phyloP scores from a whole-genome alignment of 2,797 vertebrate genomes.

The Cynopterus sphinx region DNA sequence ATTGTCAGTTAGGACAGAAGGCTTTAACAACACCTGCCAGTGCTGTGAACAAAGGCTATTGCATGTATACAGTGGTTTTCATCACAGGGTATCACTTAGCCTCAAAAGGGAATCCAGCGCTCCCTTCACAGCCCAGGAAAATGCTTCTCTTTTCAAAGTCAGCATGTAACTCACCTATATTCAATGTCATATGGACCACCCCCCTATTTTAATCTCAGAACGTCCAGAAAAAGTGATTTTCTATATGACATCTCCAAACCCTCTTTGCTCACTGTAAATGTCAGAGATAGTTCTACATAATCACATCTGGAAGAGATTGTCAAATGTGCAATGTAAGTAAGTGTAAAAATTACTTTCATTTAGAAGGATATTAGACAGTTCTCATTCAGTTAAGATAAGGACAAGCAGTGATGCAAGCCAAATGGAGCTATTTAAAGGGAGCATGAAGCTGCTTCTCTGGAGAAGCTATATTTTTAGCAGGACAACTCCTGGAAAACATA shows the following conservation, averaged over 20 bases:
- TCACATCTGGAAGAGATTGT: slow-evolving; percentile 50
- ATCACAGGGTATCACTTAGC: slow-evolving; percentile 22
- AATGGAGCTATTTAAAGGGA: slow-evolving; percentile 62
- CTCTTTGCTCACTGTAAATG: slow-evolving; percentile 7
- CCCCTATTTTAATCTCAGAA: slow-evolving; percentile 46
- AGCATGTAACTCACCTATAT: slow-evolving; percentile 55
- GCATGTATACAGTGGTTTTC: slow-evolving; percentile 59
- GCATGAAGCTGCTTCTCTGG: neutral
- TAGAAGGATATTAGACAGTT: slow-evolving; percentile 57
- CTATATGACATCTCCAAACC: neutral
- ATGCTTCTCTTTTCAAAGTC: slow-evolving; percentile 61
- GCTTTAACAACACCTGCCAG: slow-evolving; percentile 32
- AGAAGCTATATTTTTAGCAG: slow-evolving; percentile 75
- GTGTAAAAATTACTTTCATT: slow-evolving; percentile 67
- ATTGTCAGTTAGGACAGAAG: slow-evolving; percentile 50
- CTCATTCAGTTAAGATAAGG: slow-evolving; percentile 51
- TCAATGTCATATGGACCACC: slow-evolving; percentile 45
- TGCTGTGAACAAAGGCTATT: slow-evolving; percentile 59
- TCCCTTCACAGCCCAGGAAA: slow-evolving; percentile 16
- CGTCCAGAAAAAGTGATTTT: slow-evolving; percentile 57
- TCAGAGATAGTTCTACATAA: neutral
- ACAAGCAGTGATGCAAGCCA: slow-evolving; percentile 51
- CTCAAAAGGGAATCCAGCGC: slow-evolving; percentile 18
- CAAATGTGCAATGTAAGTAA: slow-evolving; percentile 16
- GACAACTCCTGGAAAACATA: slow-evolving; percentile 55